A percentile compares a stretch with the other conserved stretches of the same genome.
Conservation (phyloP, 53 echinoderm and acorn worm genomes). For the Antedon mediterranea region DNA sequence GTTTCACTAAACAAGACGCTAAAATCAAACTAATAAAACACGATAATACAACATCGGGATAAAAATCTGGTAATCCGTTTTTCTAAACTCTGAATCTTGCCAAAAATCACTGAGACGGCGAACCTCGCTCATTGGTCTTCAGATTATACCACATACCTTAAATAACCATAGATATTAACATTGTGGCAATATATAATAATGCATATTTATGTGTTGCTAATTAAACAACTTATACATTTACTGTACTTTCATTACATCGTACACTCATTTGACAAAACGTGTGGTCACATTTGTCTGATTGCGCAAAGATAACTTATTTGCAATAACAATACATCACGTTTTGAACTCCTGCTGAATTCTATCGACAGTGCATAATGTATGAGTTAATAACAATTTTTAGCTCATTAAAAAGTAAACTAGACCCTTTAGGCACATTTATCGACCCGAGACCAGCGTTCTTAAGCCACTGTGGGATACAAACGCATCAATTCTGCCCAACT, state of each 20-base stretch:
- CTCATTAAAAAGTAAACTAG: not conserved
- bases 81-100: too few species aligned
- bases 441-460: not conserved
- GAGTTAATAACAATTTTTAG: not conserved
- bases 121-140: too few species aligned
- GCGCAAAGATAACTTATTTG: not conserved
- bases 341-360: not conserved
- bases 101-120: too few species aligned
- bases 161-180: too few species aligned
- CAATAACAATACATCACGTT: not conserved
- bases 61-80: too few species aligned
- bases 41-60: too few species aligned
- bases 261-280: not conserved
- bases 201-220: too few species aligned
- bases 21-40: too few species aligned
- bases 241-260: not conserved
- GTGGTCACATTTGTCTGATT: not conserved
- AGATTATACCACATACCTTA: too few species aligned
- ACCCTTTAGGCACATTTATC: not conserved
- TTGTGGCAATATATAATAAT: too few species aligned
- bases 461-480: not conserved
- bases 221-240: too few species aligned
- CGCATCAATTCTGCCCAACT: not conserved
- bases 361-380: not conserved
- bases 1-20: too few species aligned